Evolutionary conservation across 2,888 invertebrate species (phyloP).

Genomic region (Rhopalosiphum nymphaeae): DNA sequence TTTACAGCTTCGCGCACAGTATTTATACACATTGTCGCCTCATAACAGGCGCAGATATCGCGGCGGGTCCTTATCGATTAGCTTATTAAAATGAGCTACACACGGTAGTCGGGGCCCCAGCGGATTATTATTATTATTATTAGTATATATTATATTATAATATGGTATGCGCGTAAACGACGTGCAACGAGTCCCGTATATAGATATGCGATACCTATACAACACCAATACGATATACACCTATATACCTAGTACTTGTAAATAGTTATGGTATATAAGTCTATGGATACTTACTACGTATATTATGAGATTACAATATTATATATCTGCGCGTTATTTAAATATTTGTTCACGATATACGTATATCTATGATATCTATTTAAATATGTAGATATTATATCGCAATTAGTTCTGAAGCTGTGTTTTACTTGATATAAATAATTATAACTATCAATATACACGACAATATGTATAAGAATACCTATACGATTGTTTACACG

Average conservation of each 20-base stretch:
- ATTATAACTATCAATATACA: neutral
- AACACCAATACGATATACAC: neutral
- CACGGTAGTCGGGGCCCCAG: neutral
- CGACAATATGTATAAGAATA: neutral
- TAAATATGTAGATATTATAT: neutral
- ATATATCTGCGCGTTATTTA: neutral
- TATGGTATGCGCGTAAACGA: neutral
- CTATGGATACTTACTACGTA: neutral
- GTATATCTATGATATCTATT: neutral
- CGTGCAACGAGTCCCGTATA: neutral
- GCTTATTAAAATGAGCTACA: conserved; percentile 55
- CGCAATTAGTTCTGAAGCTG: neutral
- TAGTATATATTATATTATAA: neutral
- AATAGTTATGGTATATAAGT: neutral
- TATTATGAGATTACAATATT: neutral
- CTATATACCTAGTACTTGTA: neutral
- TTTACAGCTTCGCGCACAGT: conserved; percentile 51
- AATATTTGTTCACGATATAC: neutral
- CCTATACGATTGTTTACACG: neutral
- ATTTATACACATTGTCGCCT: conserved; percentile 44
- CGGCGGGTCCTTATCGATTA: conserved; percentile 44
- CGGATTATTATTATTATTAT: neutral
- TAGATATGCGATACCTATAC: neutral
- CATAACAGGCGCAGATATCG: neutral
- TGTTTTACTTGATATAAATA: neutral